Base-by-base conservation (phyloP, 2,113 vertebrate species). In the Anguilla rostrata region DNA sequence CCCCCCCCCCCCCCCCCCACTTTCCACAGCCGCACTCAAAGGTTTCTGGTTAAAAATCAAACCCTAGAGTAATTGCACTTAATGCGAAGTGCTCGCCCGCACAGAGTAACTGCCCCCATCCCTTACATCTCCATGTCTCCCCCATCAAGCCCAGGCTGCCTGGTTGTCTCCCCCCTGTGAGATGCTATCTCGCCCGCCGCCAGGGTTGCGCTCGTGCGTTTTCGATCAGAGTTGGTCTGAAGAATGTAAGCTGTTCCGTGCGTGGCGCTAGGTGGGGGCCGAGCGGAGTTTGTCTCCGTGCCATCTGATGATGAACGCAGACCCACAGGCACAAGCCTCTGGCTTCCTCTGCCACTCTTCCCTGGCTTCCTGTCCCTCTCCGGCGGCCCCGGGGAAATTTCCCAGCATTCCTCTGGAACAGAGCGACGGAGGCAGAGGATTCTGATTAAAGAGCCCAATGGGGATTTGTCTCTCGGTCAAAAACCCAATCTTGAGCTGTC, bases 11-110 rank as follows among this genome's bases (percentile, higher is more conserved):
- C 11, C 53, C 83, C 11, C 85, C 87, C 88, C 49, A 53, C 49
- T 80, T 80, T 40, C 49, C 49, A 83, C 85, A 86, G 3, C 9
- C 83, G 87, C 84, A 53, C 86, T 79, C 87, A 83, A 89, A 7
- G 83, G 92, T 90, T 89, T 94, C 90, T 86, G 89, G 90, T 93
- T 91, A 89, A 90, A 94, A 93, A 94, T 94, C 84, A 34, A 93
- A 90, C 90, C 82, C 57, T 57, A 87, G 90, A 88, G 85, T 93
- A 94, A 95, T 95, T 93, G 89, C 87, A 85, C 88, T 92, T 91
- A 94, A 94, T 91, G 85, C 93, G 86, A n/a, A 85, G 89, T 90
- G 90, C 87, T 87, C 5, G 18, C 91, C 92, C 16, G 89, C 84
- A 83, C 89, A 91, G 86, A 91, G 92, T 71, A 83, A 86, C 14